Evolutionary conservation across 2,797 vertebrate genomes (phyloP), one percentile per base, ranked within the genome.

Genomic region (Leptodactylus fallax): DNA sequence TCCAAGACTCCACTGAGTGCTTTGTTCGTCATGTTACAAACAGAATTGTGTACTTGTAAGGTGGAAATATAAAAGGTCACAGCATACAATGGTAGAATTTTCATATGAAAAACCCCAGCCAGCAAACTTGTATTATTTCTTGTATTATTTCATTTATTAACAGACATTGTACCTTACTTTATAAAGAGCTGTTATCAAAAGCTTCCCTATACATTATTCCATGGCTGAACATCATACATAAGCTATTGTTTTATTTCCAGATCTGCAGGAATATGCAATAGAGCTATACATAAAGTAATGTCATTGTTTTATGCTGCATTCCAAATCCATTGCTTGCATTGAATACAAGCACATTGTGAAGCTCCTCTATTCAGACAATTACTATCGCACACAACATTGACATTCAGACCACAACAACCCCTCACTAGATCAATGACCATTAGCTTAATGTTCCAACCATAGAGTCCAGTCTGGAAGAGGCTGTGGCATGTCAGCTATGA

Each of bases 371-470:
- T 81, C 63, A 72, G 53, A 63, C 51, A 86, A 79, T 87, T 78
- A 89, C 53, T 87, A 67, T 71, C 72, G 72, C 63, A 79, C 72
- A 83, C 82, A 72, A 86, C 61, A 36, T 82, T 55, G 83, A 25
- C 56, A 85, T 87, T 89, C 79, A 90, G 79, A 67, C 60, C 83
- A 87, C 60, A 67, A 45, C 23, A 55, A 55, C 25, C 51, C 13
- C 83, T 63, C 17, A 58, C 67, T 83, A 67, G 86, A 87, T 85
- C 90, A 76, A 88, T 85, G 82, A 61, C 86, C 83, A 87, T 89
- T 87, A 83, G 87, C 83, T 77, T 89, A 89, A 89, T 86, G 85
- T 89, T 85, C 76, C 80, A 83, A 79, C 45, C 74, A 83, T 79
- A 89, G 80, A 82, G 88, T 87, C 74, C 88, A 60, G 81, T 83